Evolutionary conservation across 2,113 vertebrate genomes (phyloP).

Genomic region (Gadus chalcogrammus): DNA sequence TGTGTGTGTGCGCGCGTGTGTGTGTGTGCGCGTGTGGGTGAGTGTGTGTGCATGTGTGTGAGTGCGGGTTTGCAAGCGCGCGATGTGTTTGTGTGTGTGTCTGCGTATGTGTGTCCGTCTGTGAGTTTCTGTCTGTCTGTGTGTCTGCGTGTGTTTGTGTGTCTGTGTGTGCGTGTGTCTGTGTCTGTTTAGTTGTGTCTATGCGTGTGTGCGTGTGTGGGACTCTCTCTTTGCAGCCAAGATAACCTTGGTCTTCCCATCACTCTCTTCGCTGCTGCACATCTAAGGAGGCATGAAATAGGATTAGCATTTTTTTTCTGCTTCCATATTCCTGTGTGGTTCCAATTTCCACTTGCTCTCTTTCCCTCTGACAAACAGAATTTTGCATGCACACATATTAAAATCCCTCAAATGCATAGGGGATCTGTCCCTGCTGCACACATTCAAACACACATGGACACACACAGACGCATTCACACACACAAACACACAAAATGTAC

Average conservation of each 20-base stretch:
- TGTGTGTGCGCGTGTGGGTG: not conserved
- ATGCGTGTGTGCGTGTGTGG: not conserved
- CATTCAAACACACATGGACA: slow-evolving; percentile 5
- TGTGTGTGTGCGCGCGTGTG: not conserved
- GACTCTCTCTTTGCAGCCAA: not conserved
- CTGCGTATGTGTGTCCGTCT: slow-evolving; percentile 9
- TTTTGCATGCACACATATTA: slow-evolving; percentile 36
- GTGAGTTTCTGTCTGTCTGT: slow-evolving; percentile 2
- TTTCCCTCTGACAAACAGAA: slow-evolving; percentile 44
- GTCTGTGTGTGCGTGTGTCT: not conserved
- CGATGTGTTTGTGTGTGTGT: not conserved
- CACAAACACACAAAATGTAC: not conserved
- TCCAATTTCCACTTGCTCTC: slow-evolving; percentile 35
- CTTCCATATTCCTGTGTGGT: slow-evolving; percentile 33
- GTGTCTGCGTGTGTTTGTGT: not conserved
- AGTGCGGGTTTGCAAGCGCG: too few species aligned
- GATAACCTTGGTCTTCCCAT: slow-evolving; percentile 6
- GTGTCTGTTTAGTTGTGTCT: slow-evolving; percentile 3
- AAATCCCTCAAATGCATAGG: slow-evolving; percentile 19
- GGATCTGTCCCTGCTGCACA: not conserved
- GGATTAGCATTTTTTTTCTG: slow-evolving; percentile 45
- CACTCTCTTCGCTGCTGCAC: slow-evolving; percentile 33
- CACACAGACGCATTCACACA: not conserved
- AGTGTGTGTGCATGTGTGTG: not conserved
- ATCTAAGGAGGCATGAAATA: slow-evolving; percentile 50